Conservation (phyloP, 2,888 invertebrate species). For the Eupithecia abbreviata region DNA sequence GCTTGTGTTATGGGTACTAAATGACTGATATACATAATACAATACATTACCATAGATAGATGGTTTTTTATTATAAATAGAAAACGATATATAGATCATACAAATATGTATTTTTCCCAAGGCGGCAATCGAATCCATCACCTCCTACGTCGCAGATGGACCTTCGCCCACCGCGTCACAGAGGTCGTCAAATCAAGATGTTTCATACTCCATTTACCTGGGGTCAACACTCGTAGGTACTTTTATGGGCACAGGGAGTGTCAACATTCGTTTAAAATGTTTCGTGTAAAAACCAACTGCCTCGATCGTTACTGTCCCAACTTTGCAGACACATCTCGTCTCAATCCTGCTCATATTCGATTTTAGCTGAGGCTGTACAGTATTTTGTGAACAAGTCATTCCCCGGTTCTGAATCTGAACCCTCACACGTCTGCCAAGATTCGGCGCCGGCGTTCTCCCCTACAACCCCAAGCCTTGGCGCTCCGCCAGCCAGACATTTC, state of each 20-base stretch:
- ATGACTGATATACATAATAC: too few species aligned
- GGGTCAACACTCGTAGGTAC: too few species aligned
- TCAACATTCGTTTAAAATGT: neutral
- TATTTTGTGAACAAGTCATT: neutral
- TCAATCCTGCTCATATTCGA: neutral
- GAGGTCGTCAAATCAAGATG: too few species aligned
- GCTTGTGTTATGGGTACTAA: too few species aligned
- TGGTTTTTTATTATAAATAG: too few species aligned
- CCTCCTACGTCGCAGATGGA: too few species aligned
- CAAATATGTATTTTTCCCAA: too few species aligned
- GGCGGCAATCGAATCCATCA: too few species aligned
- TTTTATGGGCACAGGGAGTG: neutral
- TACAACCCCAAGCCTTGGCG: constrained; percentile 52
- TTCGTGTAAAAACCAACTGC: neutral
- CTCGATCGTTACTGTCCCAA: neutral
- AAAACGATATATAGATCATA: too few species aligned
- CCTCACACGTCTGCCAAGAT: constrained; percentile 33
- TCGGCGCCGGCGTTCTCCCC: constrained; percentile 57
- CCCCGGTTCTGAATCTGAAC: constrained; percentile 9
- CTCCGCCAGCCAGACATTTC: constrained; percentile 54
- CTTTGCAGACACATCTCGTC: neutral
- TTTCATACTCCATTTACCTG: too few species aligned
- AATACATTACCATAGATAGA: too few species aligned
- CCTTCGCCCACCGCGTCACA: too few species aligned
- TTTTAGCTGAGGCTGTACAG: neutral